These are phyloP conservation scores for Artibeus lituratus DNA, from an alignment of 2,797 vertebrate genomes.

Conservation along the genomic window DNA sequence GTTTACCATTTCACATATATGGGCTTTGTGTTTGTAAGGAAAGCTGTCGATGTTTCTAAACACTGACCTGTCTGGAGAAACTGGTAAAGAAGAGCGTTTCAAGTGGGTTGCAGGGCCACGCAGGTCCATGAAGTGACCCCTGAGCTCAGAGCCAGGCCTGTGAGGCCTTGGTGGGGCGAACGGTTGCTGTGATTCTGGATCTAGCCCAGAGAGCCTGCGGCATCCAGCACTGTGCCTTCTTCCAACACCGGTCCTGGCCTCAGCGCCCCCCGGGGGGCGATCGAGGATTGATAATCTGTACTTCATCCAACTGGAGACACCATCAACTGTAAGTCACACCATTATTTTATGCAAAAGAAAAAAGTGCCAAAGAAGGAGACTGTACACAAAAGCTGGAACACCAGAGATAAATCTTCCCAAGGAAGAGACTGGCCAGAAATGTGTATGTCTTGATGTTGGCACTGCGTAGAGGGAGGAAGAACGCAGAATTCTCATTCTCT, in stretches of 20 bases:
- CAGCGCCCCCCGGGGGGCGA: no score
- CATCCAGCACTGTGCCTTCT: background rate
- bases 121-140: background rate
- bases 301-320: background rate
- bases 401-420: background rate
- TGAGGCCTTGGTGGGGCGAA: background rate
- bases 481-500: background rate
- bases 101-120: background rate
- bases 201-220: background rate
- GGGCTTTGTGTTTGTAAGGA: background rate
- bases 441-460: background rate
- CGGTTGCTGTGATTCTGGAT: background rate
- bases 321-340: background rate
- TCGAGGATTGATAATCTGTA: background rate
- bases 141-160: background rate
- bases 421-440: background rate
- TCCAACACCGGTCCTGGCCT: background rate
- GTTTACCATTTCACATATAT: background rate
- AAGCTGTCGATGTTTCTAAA: background rate
- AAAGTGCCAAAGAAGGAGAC: background rate
- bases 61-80: background rate
- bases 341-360: background rate
- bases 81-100: background rate
- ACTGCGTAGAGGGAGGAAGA: background rate
- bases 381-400: background rate